Conservation (phyloP, 2,888 invertebrate species). For the Drosophila anomelani region DNA sequence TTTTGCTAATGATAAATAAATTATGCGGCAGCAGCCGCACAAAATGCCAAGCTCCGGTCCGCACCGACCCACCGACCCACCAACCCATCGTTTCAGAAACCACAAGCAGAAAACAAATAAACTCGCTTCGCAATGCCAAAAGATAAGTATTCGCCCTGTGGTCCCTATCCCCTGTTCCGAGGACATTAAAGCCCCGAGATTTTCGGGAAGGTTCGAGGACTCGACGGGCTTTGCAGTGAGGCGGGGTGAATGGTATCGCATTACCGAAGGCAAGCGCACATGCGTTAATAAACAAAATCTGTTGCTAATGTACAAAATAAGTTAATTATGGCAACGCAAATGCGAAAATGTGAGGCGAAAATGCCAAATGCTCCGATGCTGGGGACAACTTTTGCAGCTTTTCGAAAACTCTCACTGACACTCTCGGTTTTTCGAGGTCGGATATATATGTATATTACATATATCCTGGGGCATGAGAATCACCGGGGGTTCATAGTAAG, state of each 20-base stretch:
- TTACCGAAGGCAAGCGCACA: constrained; percentile 56
- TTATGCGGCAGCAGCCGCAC: constrained; percentile 71
- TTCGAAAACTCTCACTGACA: constrained; percentile 27
- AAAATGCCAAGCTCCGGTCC: constrained; percentile 45
- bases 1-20: constrained; percentile 79
- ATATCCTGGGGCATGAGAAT: background rate
- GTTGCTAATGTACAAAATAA: constrained; percentile 79
- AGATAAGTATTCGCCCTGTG: constrained; percentile 71
- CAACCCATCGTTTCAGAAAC: constrained; percentile 25
- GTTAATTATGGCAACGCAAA: constrained; percentile 70
- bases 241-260: constrained; percentile 46
- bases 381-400: constrained; percentile 65
- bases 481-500: constrained; percentile 5
- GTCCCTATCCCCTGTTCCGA: constrained; percentile 27
- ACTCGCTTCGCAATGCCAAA: constrained; percentile 65
- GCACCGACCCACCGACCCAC: background rate
- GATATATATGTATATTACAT: background rate
- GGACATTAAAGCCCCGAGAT: constrained; percentile 50
- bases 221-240: background rate
- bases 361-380: constrained; percentile 51
- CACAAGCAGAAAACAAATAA: constrained; percentile 77
- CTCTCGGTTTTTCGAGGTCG: constrained; percentile 14
- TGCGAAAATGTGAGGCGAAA: constrained; percentile 66
- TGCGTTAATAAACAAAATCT: constrained; percentile 78
- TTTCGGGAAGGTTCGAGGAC: constrained; percentile 1